These are phyloP conservation scores for Tetheella fluctuosa DNA, from an alignment of 2,888 invertebrate species.

Conservation along the genomic window DNA sequence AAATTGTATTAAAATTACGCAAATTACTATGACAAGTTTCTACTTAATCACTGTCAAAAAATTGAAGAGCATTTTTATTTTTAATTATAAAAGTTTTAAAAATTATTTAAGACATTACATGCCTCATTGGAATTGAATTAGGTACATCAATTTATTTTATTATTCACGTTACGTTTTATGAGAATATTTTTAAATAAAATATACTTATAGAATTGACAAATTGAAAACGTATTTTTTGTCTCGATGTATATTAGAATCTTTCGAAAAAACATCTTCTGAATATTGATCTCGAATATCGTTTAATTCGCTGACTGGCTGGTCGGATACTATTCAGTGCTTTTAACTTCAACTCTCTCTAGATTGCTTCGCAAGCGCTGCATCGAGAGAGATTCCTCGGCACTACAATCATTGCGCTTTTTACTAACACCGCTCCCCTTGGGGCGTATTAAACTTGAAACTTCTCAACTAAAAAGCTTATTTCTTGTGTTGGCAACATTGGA, in stretches of 20 bases:
- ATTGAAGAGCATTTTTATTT: neutral
- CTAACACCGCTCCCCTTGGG: neutral
- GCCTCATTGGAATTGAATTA: neutral
- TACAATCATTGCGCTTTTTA: neutral
- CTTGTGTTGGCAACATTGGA: neutral
- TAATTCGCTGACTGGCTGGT: neutral
- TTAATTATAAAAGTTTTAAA: neutral
- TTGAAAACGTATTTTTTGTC: too few species aligned
- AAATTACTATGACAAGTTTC: constrained; percentile 7
- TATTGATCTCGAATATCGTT: neutral
- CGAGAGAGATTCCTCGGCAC: neutral
- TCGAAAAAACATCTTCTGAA: too few species aligned
- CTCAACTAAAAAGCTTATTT: neutral
- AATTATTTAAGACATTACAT: neutral
- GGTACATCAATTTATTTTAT: neutral
- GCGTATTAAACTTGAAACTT: neutral
- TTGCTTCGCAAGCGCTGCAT: neutral
- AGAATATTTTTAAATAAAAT: neutral
- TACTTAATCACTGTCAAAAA: constrained; percentile 6
- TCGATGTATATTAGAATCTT: too few species aligned
- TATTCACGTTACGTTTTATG: too few species aligned
- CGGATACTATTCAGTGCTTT: neutral
- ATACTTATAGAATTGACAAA: too few species aligned
- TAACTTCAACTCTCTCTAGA: neutral
- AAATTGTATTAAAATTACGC: neutral